Evolutionary conservation across 1,140 invertebrate species (phyloP), one percentile per base, ranked within the genome.

Genomic region (Nasonia longicornis): DNA sequence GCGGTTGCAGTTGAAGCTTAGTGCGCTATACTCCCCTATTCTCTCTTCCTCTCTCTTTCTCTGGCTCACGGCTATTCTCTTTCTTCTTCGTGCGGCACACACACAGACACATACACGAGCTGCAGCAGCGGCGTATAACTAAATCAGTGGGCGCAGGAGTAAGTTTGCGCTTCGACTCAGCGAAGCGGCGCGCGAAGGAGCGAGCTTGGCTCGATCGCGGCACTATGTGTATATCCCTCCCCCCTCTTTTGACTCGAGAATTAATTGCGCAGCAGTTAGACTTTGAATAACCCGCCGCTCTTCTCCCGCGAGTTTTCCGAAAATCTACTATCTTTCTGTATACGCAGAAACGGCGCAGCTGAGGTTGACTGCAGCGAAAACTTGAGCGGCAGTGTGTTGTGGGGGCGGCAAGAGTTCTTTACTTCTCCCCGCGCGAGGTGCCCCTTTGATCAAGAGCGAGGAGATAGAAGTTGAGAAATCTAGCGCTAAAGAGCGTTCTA

Each of bases 191-290:
- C 77, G 11, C 77, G 11, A 35, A 48, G 38, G n/a, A 63, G 31
- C 70, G 38, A 42, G 38, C 48, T 63, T 79, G 79, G 73, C 79
- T 83, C 58, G 64, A 72, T 74, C 83, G 64, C 75, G 64, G 72
- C 77, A 81, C 11, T 2, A 14, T 52, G 1, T 52, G 16, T 52
- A 52, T 20, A 48, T 48, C 45, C 16, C 48, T 52, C 16, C 48
- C 16, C 16, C 48, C 31, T 35, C 31, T 52, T 20, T 20, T 73
- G 83, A 84, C 78, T 82, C 74, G 84, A 80, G 83, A 88, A 88
- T 88, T 87, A 88, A 88, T 88, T 87, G 86, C 83, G 80, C 82
- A 81, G 82, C 82, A 85, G 82, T 87, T 86, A 75, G 83, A 86
- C 85, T 87, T 86, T 86, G 86, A 86, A 87, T 86, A 84, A 85